These are phyloP conservation scores for Semicossyphus pulcher DNA, from an alignment of 2,113 vertebrate species.

Conservation along the genomic window DNA sequence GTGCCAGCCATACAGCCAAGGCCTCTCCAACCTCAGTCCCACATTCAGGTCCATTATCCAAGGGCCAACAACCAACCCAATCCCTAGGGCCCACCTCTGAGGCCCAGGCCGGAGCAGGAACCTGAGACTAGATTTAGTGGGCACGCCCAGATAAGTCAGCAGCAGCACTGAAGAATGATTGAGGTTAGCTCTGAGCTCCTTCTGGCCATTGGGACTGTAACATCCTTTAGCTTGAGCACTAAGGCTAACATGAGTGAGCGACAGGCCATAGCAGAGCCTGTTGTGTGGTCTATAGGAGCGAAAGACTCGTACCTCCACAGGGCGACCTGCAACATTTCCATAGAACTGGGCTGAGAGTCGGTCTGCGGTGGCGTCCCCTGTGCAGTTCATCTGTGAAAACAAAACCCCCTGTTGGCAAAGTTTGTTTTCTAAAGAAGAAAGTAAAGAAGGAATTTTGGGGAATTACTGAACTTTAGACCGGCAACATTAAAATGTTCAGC, in stretches of 20 bases:
- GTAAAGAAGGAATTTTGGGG: conserved; percentile 31
- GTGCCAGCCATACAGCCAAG: conserved; percentile 41
- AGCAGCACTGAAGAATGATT: conserved; percentile 32
- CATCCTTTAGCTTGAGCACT: conserved; percentile 56
- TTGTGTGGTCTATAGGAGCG: conserved; percentile 62
- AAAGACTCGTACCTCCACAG: conserved; percentile 82
- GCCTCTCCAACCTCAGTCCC: conserved; percentile 51
- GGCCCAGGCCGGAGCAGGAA: conserved; percentile 49
- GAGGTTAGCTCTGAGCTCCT: conserved; percentile 59
- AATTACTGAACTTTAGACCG: conserved; percentile 39
- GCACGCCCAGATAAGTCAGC: conserved; percentile 48
- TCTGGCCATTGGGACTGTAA: conserved; percentile 29
- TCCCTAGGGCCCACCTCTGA: conserved; percentile 32
- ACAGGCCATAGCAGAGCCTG: conserved; percentile 52
- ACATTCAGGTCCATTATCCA: conserved; percentile 36
- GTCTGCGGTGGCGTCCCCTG: conserved; percentile 67
- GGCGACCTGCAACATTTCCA: conserved; percentile 68
- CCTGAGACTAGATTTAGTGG: conserved; percentile 37
- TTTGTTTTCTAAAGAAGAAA: conserved; percentile 71
- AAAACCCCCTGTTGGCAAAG: conserved; percentile 65
- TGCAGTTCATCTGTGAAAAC: conserved; percentile 89
- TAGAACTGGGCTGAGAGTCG: conserved; percentile 83
- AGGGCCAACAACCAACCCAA: not conserved
- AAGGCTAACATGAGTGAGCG: conserved; percentile 43
- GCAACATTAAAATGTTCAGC: conserved; percentile 4